Evolutionary conservation across 2,888 invertebrate genomes (phyloP).

Genomic region (Eupithecia inturbata): DNA sequence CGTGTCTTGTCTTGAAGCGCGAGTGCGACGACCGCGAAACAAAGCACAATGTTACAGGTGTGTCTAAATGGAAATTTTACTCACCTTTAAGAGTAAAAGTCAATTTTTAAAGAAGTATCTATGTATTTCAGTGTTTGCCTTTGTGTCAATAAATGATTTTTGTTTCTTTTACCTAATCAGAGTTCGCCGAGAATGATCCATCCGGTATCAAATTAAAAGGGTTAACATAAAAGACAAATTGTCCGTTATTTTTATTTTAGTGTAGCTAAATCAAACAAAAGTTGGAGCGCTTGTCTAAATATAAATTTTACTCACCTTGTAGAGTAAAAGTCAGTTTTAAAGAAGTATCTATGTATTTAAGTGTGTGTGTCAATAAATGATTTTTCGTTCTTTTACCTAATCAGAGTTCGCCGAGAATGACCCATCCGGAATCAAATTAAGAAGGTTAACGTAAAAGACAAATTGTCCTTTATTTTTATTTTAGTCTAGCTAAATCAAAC

Average conservation of each 20-base stretch:
- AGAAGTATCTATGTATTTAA: not conserved
- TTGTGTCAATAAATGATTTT: not conserved
- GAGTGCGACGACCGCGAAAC: slow-evolving; percentile 77
- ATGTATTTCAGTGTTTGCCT: not conserved
- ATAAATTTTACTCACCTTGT: too few species aligned
- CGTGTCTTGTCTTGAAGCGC: slow-evolving; percentile 52
- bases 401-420: not conserved
- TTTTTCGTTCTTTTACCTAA: slow-evolving; percentile 46
- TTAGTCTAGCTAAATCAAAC: not conserved
- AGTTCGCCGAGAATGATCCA: not conserved
- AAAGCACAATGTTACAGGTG: slow-evolving; percentile 76
- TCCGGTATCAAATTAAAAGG: not conserved
- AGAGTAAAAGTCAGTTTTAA: too few species aligned
- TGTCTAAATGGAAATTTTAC: slow-evolving; percentile 64
- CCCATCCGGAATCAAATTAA: not conserved
- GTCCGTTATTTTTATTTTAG: too few species aligned
- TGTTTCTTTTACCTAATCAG: slow-evolving; percentile 47
- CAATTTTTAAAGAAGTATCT: not conserved
- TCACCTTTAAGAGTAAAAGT: not conserved
- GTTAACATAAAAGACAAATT: too few species aligned
- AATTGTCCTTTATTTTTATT: not conserved
- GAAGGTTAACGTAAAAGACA: too few species aligned
- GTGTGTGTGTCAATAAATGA: not conserved
- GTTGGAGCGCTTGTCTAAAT: too few species aligned
- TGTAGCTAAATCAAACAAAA: too few species aligned